Evolutionary conservation across 2,113 vertebrate species (phyloP), one percentile per base, ranked within the genome.

Genomic region (Onychostoma macrolepis): DNA sequence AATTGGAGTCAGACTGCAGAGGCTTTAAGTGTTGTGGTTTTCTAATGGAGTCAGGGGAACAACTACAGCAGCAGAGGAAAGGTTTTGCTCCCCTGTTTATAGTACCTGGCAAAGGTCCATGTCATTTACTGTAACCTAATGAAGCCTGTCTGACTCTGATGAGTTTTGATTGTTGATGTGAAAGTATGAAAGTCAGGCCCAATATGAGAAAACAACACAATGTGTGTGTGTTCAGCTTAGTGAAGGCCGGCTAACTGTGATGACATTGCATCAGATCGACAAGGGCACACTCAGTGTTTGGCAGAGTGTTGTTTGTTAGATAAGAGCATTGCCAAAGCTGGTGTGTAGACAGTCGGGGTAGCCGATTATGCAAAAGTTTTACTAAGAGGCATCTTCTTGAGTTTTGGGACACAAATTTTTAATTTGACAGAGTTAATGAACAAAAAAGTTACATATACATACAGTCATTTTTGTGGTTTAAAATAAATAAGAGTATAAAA

Each of bases 71-170:
- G 53, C 53, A 41, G 6, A 61, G 33, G 7, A 26, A 53, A 28
- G 26, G 10, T 24, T 71, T 83, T 21, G 10, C 28, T 4, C n/a
- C 1, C 26, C 26, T 10, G 48, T 78, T 53, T 78, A 19, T 78
- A 78, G 28, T 58, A 72, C 67, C 83, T 88, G 90, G 86, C 79
- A 85, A 87, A 53, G 45, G 85, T 74, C 26, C 84, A 56, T 53
- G 19, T 77, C 41, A 84, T 84, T 83, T 83, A 30, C 76, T 83
- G 85, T 50, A 88, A 91, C 80, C 74, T 81, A 53, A 90, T 90
- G 71, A 88, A 83, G 83, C 82, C 80, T 83, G 0, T 24, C 56
- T 81, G 83, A 58, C 26, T 79, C 77, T 50, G 50, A 88, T 88
- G 48, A 78, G 45, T 81, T 87, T 84, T 76, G 43, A 75, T 21